Conservation (phyloP, 2,113 vertebrate genomes). For the Hyperopisus bebe region DNA sequence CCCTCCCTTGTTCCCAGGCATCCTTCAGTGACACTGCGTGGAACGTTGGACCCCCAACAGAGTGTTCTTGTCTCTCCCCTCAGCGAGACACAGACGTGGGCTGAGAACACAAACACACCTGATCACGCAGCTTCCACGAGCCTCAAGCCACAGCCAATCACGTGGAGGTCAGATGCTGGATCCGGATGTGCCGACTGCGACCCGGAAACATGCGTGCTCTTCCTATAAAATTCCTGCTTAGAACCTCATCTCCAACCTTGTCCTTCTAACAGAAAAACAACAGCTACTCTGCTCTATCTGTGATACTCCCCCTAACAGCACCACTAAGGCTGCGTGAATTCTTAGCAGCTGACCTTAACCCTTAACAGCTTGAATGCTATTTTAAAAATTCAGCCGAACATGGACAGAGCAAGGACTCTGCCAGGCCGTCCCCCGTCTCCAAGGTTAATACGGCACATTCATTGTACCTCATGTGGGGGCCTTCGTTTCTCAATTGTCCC, state of each 20-base stretch:
- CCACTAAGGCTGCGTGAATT: background rate
- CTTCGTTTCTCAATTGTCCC: background rate
- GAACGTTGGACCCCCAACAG: background rate
- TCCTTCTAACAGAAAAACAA: constrained; percentile 1
- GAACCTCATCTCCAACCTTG: constrained; percentile 3
- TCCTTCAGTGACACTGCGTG: background rate
- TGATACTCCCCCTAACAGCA: background rate
- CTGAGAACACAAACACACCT: background rate
- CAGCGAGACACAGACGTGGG: background rate
- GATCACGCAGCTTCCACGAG: background rate
- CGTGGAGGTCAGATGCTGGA: background rate
- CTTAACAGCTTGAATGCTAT: background rate
- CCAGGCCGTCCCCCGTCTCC: background rate
- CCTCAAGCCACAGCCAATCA: background rate
- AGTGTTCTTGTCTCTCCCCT: background rate
- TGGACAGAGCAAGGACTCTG: background rate
- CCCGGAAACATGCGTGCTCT: background rate
- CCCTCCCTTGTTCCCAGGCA: background rate
- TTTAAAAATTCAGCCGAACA: background rate
- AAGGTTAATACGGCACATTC: background rate
- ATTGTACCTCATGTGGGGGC: background rate
- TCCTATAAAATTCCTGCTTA: background rate
- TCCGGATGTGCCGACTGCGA: background rate
- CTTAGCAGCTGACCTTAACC: constrained; percentile 24
- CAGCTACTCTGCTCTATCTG: constrained; percentile 5